Evolutionary conservation across 2,888 invertebrate species (phyloP), one percentile per base, ranked within the genome.

Genomic region (Caenorhabditis sp.): DNA sequence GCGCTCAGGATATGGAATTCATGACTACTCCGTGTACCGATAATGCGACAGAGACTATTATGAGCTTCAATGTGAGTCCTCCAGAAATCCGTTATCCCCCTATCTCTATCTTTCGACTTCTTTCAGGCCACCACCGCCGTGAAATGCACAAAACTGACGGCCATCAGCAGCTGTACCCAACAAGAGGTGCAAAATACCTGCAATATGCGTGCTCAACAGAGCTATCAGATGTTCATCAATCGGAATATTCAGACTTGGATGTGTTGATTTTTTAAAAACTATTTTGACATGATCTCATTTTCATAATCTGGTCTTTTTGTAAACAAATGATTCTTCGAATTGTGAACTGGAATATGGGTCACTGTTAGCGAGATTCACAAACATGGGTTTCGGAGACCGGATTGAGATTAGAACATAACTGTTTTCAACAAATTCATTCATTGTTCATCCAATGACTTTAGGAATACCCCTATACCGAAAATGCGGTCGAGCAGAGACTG

Each of bases 381-480:
- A n/a, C n/a, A n/a, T n/a, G n/a, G n/a, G n/a, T n/a, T n/a, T n/a
- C n/a, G n/a, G n/a, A n/a, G n/a, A n/a, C n/a, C n/a, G n/a, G n/a
- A n/a, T n/a, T n/a, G n/a, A n/a, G n/a, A n/a, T n/a, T n/a, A n/a
- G n/a, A n/a, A n/a, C n/a, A n/a, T n/a, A n/a, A n/a, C n/a, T n/a
- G n/a, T n/a, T 31, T 31, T 31, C 31, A 31, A 31, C 31, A 7
- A 31, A 31, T 31, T 31, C 31, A 6, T 31, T 31, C 7, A 31
- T 31, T 31, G 7, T 38, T 77, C 63, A 77, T n/a, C 61, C 49
- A 26, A 70, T 79, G 8, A 79, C 56, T 19, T 64, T 70, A 19
- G 22, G 54, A 19, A 64, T 56, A 31, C 79, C 79, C 16, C 64
- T 38, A 54, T 79, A 79, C 0, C 79, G 59, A 49, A 79, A 79